Evolutionary conservation across 2,113 vertebrate genomes (phyloP).

Genomic region (Benitochromis conjunctus): DNA sequence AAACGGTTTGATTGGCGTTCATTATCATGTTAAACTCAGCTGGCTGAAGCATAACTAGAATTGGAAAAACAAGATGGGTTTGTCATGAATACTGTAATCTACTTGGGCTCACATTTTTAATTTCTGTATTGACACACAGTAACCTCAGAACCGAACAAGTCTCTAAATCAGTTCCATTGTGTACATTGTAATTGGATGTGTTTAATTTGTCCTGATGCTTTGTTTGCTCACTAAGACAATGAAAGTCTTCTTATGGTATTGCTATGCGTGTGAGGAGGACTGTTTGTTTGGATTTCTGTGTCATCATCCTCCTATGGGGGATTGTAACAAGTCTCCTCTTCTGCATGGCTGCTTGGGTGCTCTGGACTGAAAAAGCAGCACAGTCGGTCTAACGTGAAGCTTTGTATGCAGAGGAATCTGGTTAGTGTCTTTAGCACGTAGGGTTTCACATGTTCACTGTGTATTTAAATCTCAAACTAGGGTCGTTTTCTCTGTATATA

Average conservation of each 20-base stretch:
- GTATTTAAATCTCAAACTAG: background rate
- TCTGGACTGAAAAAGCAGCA: background rate
- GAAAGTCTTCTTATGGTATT: background rate
- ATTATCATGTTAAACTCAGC: background rate
- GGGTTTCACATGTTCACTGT: background rate
- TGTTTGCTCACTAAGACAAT: background rate
- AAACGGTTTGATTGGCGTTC: background rate
- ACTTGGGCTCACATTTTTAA: background rate
- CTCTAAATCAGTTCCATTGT: background rate
- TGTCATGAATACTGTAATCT: background rate
- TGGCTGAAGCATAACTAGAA: background rate
- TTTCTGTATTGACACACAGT: background rate
- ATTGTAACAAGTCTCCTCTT: background rate
- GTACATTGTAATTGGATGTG: background rate
- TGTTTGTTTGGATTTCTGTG: background rate
- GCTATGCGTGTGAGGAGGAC: background rate
- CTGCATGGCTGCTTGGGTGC: background rate
- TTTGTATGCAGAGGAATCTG: background rate
- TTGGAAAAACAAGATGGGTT: background rate
- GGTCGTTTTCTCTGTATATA: background rate
- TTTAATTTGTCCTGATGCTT: conserved; percentile 6
- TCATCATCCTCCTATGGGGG: background rate
- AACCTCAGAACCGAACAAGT: background rate
- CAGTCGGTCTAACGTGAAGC: background rate
- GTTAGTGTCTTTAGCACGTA: background rate